A percentile compares a stretch with the other conserved stretches of the same genome.
These are phyloP conservation scores for Platypus cylindrus DNA, from an alignment of 2,888 invertebrate genomes.

Conservation along the genomic window DNA sequence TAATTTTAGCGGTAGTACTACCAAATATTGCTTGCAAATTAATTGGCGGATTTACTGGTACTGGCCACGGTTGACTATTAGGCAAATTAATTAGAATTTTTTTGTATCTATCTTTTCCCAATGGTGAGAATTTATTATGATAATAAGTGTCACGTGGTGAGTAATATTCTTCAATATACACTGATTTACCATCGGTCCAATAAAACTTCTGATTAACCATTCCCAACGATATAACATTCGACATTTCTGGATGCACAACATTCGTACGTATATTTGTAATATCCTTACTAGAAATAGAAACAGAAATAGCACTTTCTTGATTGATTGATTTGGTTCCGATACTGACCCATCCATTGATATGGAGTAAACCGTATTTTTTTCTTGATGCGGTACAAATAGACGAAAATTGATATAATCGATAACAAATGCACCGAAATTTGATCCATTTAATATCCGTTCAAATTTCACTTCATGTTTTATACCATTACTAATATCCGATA, in stretches of 20 bases:
- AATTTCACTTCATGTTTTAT: conserved; percentile 56
- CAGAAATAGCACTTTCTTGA: background rate
- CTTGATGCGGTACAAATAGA: conserved; percentile 61
- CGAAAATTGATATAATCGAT: conserved; percentile 74
- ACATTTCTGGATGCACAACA: conserved; percentile 42
- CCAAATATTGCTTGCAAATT: conserved; percentile 73
- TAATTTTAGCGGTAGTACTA: conserved; percentile 58
- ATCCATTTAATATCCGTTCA: conserved; percentile 50
- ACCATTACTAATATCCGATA: conserved; percentile 64
- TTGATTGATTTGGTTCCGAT: background rate
- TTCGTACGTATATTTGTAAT: conserved; percentile 51
- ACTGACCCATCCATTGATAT: conserved; percentile 70
- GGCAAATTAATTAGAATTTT: conserved; percentile 44
- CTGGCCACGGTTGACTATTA: conserved; percentile 65
- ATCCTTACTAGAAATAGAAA: conserved; percentile 42
- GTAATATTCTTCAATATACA: conserved; percentile 70
- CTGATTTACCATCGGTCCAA: conserved; percentile 71
- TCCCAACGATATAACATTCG: conserved; percentile 63
- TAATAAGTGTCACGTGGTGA: conserved; percentile 51
- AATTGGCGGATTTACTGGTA: conserved; percentile 66
- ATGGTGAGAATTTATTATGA: conserved; percentile 59
- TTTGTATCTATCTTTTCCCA: conserved; percentile 29
- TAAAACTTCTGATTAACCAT: conserved; percentile 68
- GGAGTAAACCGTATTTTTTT: conserved; percentile 64
- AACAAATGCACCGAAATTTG: conserved; percentile 65